Evolutionary conservation across 1,140 invertebrate genomes (phyloP).

Genomic region (Brachystomella parvula): DNA sequence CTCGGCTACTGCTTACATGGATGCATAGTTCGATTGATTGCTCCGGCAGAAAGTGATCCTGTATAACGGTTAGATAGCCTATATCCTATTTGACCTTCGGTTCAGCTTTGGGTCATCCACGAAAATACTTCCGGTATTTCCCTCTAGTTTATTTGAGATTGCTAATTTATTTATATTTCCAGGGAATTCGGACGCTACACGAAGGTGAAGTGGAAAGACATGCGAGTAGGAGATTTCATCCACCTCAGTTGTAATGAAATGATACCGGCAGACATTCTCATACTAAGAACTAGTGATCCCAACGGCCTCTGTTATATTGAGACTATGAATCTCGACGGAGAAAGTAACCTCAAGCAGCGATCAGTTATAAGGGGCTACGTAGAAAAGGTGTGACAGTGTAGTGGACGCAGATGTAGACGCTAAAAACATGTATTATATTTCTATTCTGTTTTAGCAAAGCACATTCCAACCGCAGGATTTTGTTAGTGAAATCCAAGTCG

Average conservation of each 20-base stretch:
- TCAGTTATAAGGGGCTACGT: conserved; percentile 67
- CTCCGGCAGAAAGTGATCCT: no score
- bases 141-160: neutral
- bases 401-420: neutral
- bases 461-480: conserved; percentile 74
- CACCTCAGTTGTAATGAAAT: conserved; percentile 94
- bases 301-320: conserved; percentile 93
- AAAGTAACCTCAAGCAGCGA: conserved; percentile 97
- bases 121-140: no score
- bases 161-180: conserved; percentile 40
- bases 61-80: neutral
- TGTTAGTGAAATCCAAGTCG: conserved; percentile 74
- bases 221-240: conserved; percentile 87
- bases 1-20: no score
- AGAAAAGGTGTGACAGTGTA: conserved; percentile 43
- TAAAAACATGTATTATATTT: neutral
- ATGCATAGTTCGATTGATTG: no score
- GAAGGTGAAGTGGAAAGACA: conserved; percentile 79
- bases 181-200: conserved; percentile 76
- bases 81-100: neutral
- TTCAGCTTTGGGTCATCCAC: no score
- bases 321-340: conserved; percentile 96
- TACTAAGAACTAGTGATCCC: conserved; percentile 81
- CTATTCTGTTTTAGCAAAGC: conserved; percentile 49
- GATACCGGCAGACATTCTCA: conserved; percentile 88